Evolutionary conservation across 1,140 invertebrate species (phyloP).

Genomic region (Cylas formicarius): DNA sequence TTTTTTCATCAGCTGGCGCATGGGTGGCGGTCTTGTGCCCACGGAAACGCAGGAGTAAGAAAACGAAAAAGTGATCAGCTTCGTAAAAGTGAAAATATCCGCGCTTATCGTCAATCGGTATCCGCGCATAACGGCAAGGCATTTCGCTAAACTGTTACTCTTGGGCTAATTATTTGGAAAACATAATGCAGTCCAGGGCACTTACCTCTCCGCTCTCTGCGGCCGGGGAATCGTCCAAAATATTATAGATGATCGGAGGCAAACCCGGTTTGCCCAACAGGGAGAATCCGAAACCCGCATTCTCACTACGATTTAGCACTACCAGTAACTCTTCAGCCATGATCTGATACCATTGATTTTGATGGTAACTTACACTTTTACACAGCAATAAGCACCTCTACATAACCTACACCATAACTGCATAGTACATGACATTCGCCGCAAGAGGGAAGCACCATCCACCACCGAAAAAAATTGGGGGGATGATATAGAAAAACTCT

Average conservation of each 20-base stretch:
- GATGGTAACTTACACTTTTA: constrained; percentile 26
- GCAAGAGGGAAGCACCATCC: constrained; percentile 23
- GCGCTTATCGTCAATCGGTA: not conserved
- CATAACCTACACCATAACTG: constrained; percentile 35
- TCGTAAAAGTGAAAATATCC: not conserved
- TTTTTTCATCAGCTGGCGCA: too few relatives aligned
- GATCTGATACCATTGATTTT: constrained; percentile 46
- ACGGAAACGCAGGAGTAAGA: too few relatives aligned
- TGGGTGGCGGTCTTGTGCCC: too few relatives aligned
- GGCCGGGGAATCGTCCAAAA: constrained; percentile 84
- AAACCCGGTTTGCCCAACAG: constrained; percentile 78
- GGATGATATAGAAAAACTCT: too few relatives aligned
- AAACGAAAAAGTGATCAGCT: too few relatives aligned
- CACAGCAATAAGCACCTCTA: constrained; percentile 30
- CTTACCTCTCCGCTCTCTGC: constrained; percentile 82
- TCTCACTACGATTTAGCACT: constrained; percentile 72
- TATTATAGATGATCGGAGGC: constrained; percentile 86
- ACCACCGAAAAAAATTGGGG: too few relatives aligned
- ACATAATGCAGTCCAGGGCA: constrained; percentile 18
- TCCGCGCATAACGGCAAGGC: not conserved
- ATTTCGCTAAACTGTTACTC: not conserved
- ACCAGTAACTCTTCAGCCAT: constrained; percentile 83
- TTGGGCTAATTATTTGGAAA: not conserved
- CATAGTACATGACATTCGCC: constrained; percentile 15
- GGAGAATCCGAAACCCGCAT: constrained; percentile 81